Conservation (phyloP, 2,113 vertebrate species). For the Morphnarchus princeps region DNA sequence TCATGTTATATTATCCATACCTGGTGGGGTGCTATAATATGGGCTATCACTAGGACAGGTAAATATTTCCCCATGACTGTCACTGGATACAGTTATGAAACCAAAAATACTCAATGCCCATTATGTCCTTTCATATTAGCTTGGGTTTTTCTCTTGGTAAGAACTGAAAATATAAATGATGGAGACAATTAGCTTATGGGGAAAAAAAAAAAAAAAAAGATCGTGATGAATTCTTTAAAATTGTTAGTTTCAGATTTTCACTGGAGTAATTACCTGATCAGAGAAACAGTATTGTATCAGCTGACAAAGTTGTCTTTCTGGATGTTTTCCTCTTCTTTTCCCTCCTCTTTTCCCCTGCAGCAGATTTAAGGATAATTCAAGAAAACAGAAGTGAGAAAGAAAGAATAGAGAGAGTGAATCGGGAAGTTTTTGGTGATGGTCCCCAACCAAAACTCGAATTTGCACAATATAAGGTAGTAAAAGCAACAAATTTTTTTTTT, state of each 20-base stretch:
- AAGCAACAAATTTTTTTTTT: not conserved
- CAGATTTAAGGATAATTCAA: slow-evolving; percentile 75
- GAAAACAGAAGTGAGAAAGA: slow-evolving; percentile 79
- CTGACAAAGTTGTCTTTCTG: not conserved
- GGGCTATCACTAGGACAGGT: not conserved
- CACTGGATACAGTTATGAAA: not conserved
- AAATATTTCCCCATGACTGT: not conserved
- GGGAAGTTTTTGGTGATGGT: slow-evolving; percentile 80
- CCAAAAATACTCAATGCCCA: not conserved
- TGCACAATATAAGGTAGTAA: slow-evolving; percentile 83
- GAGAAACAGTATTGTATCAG: not conserved
- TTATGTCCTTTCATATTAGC: not conserved
- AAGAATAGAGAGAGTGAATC: slow-evolving; percentile 73
- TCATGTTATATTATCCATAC: no score
- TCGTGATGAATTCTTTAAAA: not conserved
- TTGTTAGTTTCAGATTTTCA: not conserved
- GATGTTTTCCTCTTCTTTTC: not conserved
- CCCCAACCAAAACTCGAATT: slow-evolving; percentile 82
- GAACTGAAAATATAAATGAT: not conserved
- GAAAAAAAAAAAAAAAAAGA: not conserved
- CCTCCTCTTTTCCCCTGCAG: not conserved
- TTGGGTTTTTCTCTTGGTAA: not conserved
- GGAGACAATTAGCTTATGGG: not conserved
- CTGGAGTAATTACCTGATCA: not conserved
- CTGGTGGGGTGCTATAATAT: not conserved